Evolutionary conservation across 2,888 invertebrate genomes (phyloP).

Genomic region (Trichopoda pennipes): DNA sequence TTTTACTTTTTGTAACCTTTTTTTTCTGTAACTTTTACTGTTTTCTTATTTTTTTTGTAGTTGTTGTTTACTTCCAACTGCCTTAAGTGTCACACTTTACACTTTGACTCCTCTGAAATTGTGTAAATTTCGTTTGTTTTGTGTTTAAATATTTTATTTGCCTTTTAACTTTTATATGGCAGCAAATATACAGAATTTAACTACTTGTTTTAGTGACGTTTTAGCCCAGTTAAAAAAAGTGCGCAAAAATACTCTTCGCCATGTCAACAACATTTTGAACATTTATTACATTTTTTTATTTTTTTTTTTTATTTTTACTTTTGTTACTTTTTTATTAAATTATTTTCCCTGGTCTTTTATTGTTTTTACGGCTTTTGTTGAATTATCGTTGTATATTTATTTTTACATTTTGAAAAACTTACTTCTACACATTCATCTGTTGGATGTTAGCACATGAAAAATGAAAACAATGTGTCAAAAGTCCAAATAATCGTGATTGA

Average conservation of each 20-base stretch:
- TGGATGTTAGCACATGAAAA: conserved; percentile 30
- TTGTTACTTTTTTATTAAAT: conserved; percentile 18
- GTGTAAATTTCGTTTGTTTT: background rate
- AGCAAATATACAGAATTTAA: conserved; percentile 2
- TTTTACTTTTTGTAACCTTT: no score
- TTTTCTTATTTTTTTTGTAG: background rate
- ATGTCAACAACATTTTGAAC: conserved; percentile 29
- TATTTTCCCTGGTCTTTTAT: conserved; percentile 5
- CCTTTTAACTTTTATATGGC: conserved; percentile 41
- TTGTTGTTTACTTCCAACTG: background rate
- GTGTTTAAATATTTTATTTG: conserved; percentile 4
- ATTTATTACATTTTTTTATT: conserved; percentile 31
- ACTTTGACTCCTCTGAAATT: conserved; percentile 2
- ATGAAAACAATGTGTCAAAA: conserved; percentile 64
- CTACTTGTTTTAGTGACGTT: background rate
- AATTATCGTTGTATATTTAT: background rate
- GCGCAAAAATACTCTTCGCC: background rate
- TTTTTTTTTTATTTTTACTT: conserved; percentile 9
- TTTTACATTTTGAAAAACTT: background rate
- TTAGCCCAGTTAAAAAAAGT: conserved; percentile 21
- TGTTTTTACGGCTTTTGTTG: conserved; percentile 1
- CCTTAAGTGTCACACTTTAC: conserved; percentile 42
- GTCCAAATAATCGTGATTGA: conserved; percentile 52
- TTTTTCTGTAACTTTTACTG: no score
- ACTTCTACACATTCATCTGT: background rate